Conservation (phyloP, 2,113 vertebrate species). For the Aegotheles bennettii region DNA sequence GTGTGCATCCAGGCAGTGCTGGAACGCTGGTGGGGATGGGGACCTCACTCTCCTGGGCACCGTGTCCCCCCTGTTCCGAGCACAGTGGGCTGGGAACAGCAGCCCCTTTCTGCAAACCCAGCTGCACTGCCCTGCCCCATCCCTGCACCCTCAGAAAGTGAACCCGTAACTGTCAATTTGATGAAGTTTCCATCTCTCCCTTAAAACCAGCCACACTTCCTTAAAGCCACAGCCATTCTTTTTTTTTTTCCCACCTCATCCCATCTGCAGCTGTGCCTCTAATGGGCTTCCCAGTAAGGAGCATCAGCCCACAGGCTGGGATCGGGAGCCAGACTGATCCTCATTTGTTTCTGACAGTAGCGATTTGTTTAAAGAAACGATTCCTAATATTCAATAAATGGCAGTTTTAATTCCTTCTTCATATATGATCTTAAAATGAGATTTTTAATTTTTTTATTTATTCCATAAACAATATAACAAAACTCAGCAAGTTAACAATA, state of each 20-base stretch:
- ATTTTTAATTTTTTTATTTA: conserved; percentile 99
- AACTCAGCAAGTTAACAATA: conserved; percentile 99
- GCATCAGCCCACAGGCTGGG: not conserved
- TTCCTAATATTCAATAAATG: conserved; percentile 48
- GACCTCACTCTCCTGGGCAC: too few species aligned
- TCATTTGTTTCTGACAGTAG: not conserved
- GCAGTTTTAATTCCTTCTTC: conserved; percentile 75
- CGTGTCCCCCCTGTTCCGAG: fast-evolving
- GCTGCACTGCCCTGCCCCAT: not conserved
- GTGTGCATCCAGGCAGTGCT: not conserved
- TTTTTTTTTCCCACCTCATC: fast-evolving
- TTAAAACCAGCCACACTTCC: not conserved
- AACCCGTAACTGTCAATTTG: fast-evolving
- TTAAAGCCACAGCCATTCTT: fast-evolving
- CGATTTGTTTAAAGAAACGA: conserved; percentile 1
- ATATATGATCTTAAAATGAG: conserved; percentile 96
- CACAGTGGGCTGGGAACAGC: not conserved
- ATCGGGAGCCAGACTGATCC: not conserved
- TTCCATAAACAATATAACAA: conserved; percentile 99
- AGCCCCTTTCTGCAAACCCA: fast-evolving
- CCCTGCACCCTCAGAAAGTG: fast-evolving
- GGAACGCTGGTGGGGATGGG: fast-evolving
- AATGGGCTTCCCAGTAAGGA: fast-evolving
- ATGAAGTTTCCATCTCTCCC: not conserved
- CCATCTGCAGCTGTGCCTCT: fast-evolving